Evolutionary conservation across 2,888 invertebrate species (phyloP).

Genomic region (Beris chalybata): DNA sequence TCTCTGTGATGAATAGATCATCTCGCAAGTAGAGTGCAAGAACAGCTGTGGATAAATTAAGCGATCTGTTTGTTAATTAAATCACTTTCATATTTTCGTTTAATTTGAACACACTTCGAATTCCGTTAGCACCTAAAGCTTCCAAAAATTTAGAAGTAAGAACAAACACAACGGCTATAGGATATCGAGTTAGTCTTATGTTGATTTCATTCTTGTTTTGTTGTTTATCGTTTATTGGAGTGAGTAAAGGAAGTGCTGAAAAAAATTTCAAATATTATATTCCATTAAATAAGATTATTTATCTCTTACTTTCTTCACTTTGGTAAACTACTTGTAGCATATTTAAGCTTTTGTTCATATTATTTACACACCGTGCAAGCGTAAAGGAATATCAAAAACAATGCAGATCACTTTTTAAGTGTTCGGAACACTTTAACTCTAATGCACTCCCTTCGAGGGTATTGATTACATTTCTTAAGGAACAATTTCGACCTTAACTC

Average conservation of each 20-base stretch:
- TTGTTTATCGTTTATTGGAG: background rate
- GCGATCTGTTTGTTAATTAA: too few species aligned
- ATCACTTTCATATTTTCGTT: background rate
- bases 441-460: background rate
- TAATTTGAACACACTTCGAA: constrained; percentile 50
- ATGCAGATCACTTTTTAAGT: background rate
- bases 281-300: background rate
- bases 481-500: background rate
- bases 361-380: background rate
- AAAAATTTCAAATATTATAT: background rate
- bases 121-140: constrained; percentile 56
- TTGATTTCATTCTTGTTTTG: background rate
- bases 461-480: background rate
- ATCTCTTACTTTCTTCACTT: constrained; percentile 27
- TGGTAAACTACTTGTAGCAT: constrained; percentile 24
- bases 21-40: constrained; percentile 65
- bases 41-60: constrained; percentile 58
- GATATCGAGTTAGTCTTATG: constrained; percentile 44
- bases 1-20: constrained; percentile 59
- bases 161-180: constrained; percentile 52
- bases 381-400: background rate
- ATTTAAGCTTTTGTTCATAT: constrained; percentile 10
- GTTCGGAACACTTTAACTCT: background rate
- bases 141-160: constrained; percentile 54
- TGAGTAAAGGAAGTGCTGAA: constrained; percentile 21